These are phyloP conservation scores for Ostrea edulis DNA, from an alignment of 1,140 invertebrate species.

Conservation along the genomic window DNA sequence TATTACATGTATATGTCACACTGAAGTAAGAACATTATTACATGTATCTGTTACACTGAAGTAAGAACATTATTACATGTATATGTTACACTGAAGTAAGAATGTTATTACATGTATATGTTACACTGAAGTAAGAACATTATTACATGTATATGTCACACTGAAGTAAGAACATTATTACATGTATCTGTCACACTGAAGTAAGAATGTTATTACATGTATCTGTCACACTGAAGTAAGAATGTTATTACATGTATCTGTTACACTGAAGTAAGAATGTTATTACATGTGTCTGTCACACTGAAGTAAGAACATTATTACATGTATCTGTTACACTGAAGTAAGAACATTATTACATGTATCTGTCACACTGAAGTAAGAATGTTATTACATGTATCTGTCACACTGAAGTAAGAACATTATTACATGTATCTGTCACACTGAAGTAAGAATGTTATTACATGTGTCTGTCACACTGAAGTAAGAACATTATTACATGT, in stretches of 20 bases:
- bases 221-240: slow-evolving; percentile 85
- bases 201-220: slow-evolving; percentile 63
- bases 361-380: slow-evolving; percentile 85
- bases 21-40: slow-evolving; percentile 80
- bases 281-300: slow-evolving; percentile 82
- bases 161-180: slow-evolving; percentile 80
- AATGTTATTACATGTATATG: slow-evolving; percentile 72
- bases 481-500: slow-evolving; percentile 63
- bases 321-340: slow-evolving; percentile 85
- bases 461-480: slow-evolving; percentile 85
- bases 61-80: slow-evolving; percentile 63
- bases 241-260: slow-evolving; percentile 72
- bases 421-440: slow-evolving; percentile 82
- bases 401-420: slow-evolving; percentile 84
- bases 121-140: slow-evolving; percentile 84
- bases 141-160: slow-evolving; percentile 82
- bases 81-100: slow-evolving; percentile 85
- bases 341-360: slow-evolving; percentile 63
- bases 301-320: slow-evolving; percentile 80
- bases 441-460: slow-evolving; percentile 80
- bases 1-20: slow-evolving; percentile 82
- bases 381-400: slow-evolving; percentile 72
- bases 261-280: slow-evolving; percentile 84
- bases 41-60: slow-evolving; percentile 85
- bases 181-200: slow-evolving; percentile 85